These are phyloP conservation scores for Pan paniscus DNA, from an alignment of 2,113 vertebrate species.

Conservation along the genomic window DNA sequence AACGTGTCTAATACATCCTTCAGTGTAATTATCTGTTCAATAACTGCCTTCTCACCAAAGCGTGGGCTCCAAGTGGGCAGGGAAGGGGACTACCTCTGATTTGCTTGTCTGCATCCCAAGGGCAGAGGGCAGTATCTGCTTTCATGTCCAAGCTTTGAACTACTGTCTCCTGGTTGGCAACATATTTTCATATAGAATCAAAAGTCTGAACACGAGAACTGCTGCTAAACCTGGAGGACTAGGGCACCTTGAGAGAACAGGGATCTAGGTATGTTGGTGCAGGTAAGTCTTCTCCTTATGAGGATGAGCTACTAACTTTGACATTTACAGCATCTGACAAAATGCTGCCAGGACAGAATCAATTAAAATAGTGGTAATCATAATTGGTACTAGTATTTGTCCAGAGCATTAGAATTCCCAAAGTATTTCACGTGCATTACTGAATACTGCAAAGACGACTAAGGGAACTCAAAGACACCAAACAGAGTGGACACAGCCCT, in stretches of 20 bases:
- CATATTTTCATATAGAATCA: background rate
- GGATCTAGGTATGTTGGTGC: accelerated
- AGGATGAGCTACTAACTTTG: background rate
- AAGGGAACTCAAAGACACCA: background rate
- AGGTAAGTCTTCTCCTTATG: background rate
- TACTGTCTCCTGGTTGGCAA: background rate
- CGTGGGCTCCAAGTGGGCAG: no score
- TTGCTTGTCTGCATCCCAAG: background rate
- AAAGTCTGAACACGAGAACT: background rate
- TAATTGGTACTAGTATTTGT: background rate
- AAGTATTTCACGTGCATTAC: background rate
- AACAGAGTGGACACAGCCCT: accelerated
- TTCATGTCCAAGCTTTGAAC: background rate
- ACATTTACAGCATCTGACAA: background rate
- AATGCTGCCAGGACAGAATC: background rate
- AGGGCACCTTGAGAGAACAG: background rate
- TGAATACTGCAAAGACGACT: background rate
- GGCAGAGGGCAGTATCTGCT: background rate
- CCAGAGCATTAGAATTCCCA: background rate
- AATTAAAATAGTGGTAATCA: background rate
- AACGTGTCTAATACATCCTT: background rate
- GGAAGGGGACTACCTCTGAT: background rate
- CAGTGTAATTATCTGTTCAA: background rate
- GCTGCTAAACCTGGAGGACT: background rate
- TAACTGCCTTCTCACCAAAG: background rate